A percentile compares a stretch with the other conserved stretches of the same genome.
Conservation (phyloP, 2,888 invertebrate species). For the Lucinisca nassula region DNA sequence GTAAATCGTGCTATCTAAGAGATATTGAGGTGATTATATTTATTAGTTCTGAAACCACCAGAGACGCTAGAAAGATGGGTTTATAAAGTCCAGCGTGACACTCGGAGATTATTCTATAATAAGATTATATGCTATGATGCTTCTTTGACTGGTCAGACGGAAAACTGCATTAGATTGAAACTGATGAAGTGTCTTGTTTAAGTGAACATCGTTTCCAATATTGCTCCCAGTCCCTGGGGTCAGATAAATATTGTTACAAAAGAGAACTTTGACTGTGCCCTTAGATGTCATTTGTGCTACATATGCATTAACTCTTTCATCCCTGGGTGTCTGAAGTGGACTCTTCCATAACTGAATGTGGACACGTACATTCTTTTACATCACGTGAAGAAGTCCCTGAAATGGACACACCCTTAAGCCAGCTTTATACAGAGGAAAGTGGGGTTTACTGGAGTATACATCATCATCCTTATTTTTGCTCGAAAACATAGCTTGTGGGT, state of each 20-base stretch:
- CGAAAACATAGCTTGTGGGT: too few species aligned
- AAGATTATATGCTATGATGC: conserved; percentile 6
- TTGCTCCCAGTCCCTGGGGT: conserved; percentile 36
- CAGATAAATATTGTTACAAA: conserved; percentile 47
- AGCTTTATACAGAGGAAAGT: too few species aligned
- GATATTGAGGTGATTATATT: conserved; percentile 66
- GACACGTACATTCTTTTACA: too few species aligned
- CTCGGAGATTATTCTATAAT: background rate
- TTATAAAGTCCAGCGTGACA: conserved; percentile 27
- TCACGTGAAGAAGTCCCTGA: too few species aligned
- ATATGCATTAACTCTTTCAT: too few species aligned
- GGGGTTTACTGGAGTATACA: too few species aligned
- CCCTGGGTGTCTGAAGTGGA: too few species aligned
- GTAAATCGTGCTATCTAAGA: conserved; percentile 46
- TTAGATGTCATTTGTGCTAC: too few species aligned
- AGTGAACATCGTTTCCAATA: conserved; percentile 15
- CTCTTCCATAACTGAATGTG: too few species aligned
- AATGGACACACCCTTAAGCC: too few species aligned
- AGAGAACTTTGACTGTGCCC: background rate
- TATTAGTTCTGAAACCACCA: conserved; percentile 45
- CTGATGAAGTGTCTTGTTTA: conserved; percentile 5
- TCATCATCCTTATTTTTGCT: too few species aligned
- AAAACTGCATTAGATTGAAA: background rate
- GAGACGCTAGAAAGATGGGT: conserved; percentile 52
- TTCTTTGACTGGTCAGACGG: conserved; percentile 1